phyloP scores from a whole-genome alignment of 1,140 invertebrate species.

The Calliphora vicina region DNA sequence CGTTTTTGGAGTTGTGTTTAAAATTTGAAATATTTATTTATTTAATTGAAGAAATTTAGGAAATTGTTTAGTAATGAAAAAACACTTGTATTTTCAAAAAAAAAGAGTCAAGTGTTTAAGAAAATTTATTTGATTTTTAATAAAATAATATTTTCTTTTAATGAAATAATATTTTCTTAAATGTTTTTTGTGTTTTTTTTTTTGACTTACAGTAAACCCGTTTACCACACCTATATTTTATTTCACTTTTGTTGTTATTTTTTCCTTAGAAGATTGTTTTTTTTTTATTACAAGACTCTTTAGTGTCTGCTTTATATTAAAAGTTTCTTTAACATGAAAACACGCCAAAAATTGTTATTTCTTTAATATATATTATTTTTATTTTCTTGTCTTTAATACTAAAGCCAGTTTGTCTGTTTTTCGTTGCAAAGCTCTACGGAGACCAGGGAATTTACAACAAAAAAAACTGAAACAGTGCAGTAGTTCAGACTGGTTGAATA shows the following conservation, averaged over 20 bases:
- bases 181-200: background rate
- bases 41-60: no score
- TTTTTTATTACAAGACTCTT: background rate
- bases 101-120: background rate
- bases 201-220: background rate
- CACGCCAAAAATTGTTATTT: background rate
- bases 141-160: background rate
- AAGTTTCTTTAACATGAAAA: background rate
- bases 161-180: background rate
- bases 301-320: background rate
- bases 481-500: no score
- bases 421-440: background rate
- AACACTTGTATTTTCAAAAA: no score
- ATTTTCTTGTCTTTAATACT: background rate
- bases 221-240: slow-evolving; percentile 4
- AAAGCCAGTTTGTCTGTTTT: slow-evolving; percentile 9
- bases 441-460: background rate
- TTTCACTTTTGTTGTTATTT: no score
- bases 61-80: no score
- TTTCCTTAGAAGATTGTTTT: background rate
- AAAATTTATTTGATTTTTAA: background rate
- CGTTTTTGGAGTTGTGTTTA: no score
- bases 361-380: background rate
- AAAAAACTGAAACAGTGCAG: no score
- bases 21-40: no score